Evolutionary conservation across 2,888 invertebrate genomes (phyloP).

Genomic region (Noctua pronuba): DNA sequence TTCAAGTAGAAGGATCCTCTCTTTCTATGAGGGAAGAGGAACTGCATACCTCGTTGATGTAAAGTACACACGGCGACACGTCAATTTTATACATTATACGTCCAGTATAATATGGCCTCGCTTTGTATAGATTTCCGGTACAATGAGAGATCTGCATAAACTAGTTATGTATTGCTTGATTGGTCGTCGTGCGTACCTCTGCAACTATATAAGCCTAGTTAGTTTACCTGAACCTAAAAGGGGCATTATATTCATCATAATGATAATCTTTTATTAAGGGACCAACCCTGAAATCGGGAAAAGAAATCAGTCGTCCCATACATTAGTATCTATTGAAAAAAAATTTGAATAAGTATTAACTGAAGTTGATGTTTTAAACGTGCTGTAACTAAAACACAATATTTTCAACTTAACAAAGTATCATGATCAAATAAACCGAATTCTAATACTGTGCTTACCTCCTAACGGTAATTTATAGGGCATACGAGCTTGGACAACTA

Average conservation of each 20-base stretch:
- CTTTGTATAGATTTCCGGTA: too few relatives aligned
- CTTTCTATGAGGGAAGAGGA: not conserved
- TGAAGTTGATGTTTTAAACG: not conserved
- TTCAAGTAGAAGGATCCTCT: not conserved
- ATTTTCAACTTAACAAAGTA: not conserved
- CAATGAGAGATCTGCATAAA: too few relatives aligned
- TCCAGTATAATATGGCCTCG: too few relatives aligned
- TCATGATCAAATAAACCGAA: not conserved
- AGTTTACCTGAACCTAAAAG: too few relatives aligned
- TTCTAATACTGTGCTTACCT: constrained; percentile 18
- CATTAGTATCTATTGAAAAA: not conserved
- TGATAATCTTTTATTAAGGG: too few relatives aligned
- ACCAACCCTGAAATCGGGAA: too few relatives aligned
- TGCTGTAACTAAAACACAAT: not conserved
- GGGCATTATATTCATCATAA: too few relatives aligned
- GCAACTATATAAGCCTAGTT: too few relatives aligned
- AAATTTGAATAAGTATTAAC: not conserved
- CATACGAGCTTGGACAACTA: constrained; percentile 49
- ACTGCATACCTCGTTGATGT: not conserved
- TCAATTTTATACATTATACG: too few relatives aligned
- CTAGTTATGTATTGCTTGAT: too few relatives aligned
- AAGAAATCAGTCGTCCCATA: not conserved
- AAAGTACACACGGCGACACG: too few relatives aligned
- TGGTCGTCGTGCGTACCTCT: too few relatives aligned
- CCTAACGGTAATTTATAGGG: constrained; percentile 49